phyloP scores from a whole-genome alignment of 2,113 vertebrate species.

The Mugil cephalus region DNA sequence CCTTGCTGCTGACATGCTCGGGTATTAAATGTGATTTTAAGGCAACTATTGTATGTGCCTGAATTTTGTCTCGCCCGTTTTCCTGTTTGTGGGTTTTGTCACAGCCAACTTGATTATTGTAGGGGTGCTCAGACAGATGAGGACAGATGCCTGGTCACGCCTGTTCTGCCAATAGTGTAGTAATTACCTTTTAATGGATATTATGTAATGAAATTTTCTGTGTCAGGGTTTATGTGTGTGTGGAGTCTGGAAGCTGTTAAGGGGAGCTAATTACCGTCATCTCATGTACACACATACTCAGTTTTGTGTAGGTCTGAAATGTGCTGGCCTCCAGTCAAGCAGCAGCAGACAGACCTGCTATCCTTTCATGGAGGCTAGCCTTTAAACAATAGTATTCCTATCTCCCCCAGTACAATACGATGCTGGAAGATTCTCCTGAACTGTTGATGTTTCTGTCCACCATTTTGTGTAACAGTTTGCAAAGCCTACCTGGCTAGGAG shows the following conservation, averaged over 20 bases:
- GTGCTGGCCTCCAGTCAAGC: conserved; percentile 18
- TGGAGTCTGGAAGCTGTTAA: conserved; percentile 12
- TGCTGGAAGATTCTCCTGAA: conserved; percentile 74
- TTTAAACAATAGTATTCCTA: conserved; percentile 61
- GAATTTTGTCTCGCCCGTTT: conserved; percentile 19
- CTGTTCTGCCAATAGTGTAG: conserved; percentile 36
- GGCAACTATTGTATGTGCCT: background rate
- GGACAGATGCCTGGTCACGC: conserved; percentile 41
- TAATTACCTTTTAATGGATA: conserved; percentile 59
- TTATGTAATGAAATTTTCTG: conserved; percentile 47
- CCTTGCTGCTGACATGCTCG: background rate
- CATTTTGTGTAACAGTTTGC: conserved; percentile 56
- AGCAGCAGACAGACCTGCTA: conserved; percentile 52
- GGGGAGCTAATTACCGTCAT: conserved; percentile 43
- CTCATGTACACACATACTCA: conserved; percentile 9
- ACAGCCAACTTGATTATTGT: conserved; percentile 37
- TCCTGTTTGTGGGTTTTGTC: conserved; percentile 20
- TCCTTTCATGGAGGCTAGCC: conserved; percentile 60
- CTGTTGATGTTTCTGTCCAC: conserved; percentile 62
- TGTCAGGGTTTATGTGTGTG: conserved; percentile 7
- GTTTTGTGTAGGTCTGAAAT: conserved; percentile 46
- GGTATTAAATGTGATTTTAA: conserved; percentile 1
- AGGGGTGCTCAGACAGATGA: conserved; percentile 26
- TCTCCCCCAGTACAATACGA: conserved; percentile 45
- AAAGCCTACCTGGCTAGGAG: conserved; percentile 44